Percentiles rank a stretch among this genome's conserved stretches.
phyloP scores from a whole-genome alignment of 2,888 invertebrate species.

The Podabrus alpinus region DNA sequence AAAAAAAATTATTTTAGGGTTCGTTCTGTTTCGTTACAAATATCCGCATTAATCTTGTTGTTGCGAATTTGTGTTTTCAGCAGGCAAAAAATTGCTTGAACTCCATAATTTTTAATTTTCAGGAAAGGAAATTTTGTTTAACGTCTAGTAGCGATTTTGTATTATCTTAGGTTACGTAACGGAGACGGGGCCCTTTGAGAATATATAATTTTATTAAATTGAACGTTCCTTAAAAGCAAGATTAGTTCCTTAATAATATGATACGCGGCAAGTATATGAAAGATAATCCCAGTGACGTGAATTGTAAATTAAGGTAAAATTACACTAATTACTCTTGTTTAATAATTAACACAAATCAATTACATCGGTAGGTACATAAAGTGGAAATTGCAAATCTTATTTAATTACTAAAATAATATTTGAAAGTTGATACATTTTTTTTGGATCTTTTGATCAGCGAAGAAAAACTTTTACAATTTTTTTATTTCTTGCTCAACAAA shows the following conservation, averaged over 20 bases:
- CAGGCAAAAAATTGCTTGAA: too few species aligned
- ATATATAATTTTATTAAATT: background rate
- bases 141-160: background rate
- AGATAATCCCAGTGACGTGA: background rate
- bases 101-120: background rate
- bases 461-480: background rate
- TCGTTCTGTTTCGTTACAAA: background rate
- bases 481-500: background rate
- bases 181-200: background rate
- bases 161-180: background rate
- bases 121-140: background rate
- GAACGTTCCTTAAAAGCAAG: background rate
- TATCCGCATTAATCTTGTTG: background rate
- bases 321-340: background rate
- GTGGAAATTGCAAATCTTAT: background rate
- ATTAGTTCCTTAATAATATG: background rate
- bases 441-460: background rate
- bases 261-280: background rate
- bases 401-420: background rate
- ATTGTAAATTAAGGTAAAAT: background rate
- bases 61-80: background rate
- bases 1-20: background rate
- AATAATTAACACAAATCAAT: background rate
- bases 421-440: background rate
- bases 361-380: background rate